phyloP scores from a whole-genome alignment of 2,113 vertebrate genomes.

The Passer montanus region DNA sequence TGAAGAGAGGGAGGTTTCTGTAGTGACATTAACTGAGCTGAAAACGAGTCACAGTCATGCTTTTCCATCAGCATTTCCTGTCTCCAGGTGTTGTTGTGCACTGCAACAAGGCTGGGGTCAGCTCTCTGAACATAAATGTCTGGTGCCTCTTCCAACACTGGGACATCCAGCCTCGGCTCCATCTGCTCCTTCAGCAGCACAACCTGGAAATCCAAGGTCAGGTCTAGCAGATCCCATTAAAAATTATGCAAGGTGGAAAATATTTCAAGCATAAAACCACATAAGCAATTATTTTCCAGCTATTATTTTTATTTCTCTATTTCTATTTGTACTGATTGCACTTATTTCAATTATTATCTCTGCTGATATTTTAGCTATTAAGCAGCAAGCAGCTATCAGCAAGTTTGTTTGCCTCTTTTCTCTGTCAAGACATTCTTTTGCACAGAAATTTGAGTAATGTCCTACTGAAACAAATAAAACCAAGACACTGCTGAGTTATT shows the following conservation, averaged over 20 bases:
- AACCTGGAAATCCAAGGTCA: background rate
- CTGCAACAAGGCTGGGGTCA: background rate
- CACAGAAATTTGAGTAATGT: background rate
- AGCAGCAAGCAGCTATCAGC: background rate
- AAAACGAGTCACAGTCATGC: background rate
- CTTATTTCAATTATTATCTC: background rate
- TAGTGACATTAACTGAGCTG: fast-evolving
- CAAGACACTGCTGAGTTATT: background rate
- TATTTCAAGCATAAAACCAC: background rate
- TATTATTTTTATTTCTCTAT: background rate
- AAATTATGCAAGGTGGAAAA: background rate
- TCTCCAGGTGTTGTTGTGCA: background rate
- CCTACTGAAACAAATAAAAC: background rate
- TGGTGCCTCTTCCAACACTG: fast-evolving
- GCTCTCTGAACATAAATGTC: background rate
- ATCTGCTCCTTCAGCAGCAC: background rate
- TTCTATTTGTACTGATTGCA: background rate
- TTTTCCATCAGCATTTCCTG: background rate
- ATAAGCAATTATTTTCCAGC: background rate
- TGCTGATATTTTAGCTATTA: background rate
- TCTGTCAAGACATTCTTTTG: background rate
- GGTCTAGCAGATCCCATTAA: background rate
- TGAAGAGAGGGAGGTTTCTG: too few relatives aligned
- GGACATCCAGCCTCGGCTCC: background rate
- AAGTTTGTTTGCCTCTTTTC: background rate